These are phyloP conservation scores for Papilio gigon DNA, from an alignment of 2,888 invertebrate species.

Conservation along the genomic window DNA sequence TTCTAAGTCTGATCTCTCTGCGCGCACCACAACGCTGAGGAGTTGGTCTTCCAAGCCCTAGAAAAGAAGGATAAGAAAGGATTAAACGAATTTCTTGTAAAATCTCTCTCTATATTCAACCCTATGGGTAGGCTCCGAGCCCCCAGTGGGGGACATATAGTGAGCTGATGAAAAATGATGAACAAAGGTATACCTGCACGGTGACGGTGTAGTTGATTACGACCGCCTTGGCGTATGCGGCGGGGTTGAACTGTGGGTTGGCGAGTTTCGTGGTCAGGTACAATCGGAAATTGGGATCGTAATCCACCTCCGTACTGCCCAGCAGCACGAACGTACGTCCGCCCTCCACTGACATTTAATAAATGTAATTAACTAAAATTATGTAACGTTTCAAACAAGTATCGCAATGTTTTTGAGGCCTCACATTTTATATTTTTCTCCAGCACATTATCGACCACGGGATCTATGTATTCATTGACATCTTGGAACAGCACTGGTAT, in stretches of 20 bases:
- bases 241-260: conserved; percentile 93
- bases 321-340: conserved; percentile 92
- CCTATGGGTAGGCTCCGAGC: too few species aligned
- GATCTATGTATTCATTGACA: conserved; percentile 95
- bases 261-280: conserved; percentile 95
- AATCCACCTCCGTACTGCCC: conserved; percentile 95
- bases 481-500: conserved; percentile 94
- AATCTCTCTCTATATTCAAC: too few species aligned
- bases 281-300: conserved; percentile 92
- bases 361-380: neutral
- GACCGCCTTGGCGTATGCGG: conserved; percentile 92
- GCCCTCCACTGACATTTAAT: conserved; percentile 72
- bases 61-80: neutral
- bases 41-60: conserved; percentile 95
- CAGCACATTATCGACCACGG: conserved; percentile 93
- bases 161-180: too few species aligned
- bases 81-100: neutral
- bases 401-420: neutral
- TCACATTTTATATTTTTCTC: conserved; percentile 91
- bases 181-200: conserved; percentile 85
- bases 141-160: too few species aligned
- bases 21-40: conserved; percentile 93
- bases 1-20: conserved; percentile 93
- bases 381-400: neutral
- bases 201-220: conserved; percentile 97